Evolutionary conservation across 2,888 invertebrate genomes (phyloP).

Genomic region (Epinotia bilunana): DNA sequence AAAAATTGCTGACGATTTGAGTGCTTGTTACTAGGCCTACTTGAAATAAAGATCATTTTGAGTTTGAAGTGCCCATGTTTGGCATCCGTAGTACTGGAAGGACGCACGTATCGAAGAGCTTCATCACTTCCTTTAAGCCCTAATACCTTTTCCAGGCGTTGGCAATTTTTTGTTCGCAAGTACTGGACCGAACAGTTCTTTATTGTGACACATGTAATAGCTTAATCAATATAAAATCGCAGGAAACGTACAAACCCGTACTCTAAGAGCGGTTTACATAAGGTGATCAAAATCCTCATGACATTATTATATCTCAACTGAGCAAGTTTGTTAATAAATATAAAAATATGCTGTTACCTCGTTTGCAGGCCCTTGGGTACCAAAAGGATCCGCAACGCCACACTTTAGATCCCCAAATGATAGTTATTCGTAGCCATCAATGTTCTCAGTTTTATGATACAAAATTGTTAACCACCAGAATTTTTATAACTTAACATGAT

Average conservation of each 20-base stretch:
- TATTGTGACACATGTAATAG: constrained; percentile 3
- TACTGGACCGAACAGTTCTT: not conserved
- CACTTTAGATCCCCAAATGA: constrained; percentile 31
- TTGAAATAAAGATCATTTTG: no score
- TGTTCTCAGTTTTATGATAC: constrained; percentile 21
- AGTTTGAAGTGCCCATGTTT: no score
- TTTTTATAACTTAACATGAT: constrained; percentile 19
- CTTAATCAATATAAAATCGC: constrained; percentile 27
- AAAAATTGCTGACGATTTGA: no score
- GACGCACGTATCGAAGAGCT: no score
- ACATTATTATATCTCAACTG: constrained; percentile 64
- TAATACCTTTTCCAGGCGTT: no score
- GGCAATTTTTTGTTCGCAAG: not conserved
- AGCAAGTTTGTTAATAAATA: constrained; percentile 58
- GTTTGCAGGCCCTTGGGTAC: not conserved
- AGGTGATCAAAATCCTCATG: constrained; percentile 61
- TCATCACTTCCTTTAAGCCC: no score
- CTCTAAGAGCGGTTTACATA: constrained; percentile 11
- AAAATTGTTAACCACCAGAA: constrained; percentile 18
- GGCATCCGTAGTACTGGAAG: no score
- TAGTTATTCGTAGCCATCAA: constrained; percentile 26
- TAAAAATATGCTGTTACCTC: constrained; percentile 42
- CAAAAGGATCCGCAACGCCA: not conserved
- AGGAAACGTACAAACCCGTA: not conserved
- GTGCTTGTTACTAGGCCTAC: no score